Evolutionary conservation across 2,888 invertebrate genomes (phyloP), one percentile per base, ranked within the genome.

Genomic region (Drosophila picticornis): DNA sequence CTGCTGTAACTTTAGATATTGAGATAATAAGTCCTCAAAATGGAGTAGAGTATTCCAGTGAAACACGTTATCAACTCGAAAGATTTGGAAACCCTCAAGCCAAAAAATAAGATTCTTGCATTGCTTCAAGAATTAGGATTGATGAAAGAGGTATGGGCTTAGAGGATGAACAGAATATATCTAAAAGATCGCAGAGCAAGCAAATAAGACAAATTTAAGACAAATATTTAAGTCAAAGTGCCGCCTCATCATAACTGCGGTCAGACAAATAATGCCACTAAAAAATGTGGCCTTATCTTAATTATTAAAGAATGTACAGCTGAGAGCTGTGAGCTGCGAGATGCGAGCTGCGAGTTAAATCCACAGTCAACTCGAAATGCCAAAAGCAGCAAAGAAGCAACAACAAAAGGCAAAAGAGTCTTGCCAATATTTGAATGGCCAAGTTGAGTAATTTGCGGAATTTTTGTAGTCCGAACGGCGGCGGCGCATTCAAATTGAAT

Each of bases 401-500:
- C 43, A 46, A 7, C 31, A 46, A 40, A n/a, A 27, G 22, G 38
- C 31, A 40, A 55, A 36, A 40, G 31, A 29, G 63, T 59, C 83
- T 46, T 75, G 74, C 77, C 29, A 80, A 69, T 69, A 91, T 90
- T 90, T 91, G 87, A 90, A 87, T 86, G 90, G 72, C 72, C 81
- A 83, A 76, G 81, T 53, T 62, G 16, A 58, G 81, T 68, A 83
- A 90, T 91, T 80, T 73, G 50, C 70, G 90, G 86, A 90, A 86
- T 86, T 84, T 88, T 29, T 67, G 38, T 2, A 19, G 50, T 64
- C 7, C 25, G 68, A 62, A 65, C 62, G 69, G 61, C 62, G 69
- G 63, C 62, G 69, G 65, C 78, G 90, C 91, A 91, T 91, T 91
- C 91, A 91, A 91, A 91, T 91, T 88, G 81, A 60, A 73, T 38